Evolutionary conservation across 2,888 invertebrate species (phyloP).

Genomic region (Slavum lentiscoides): DNA sequence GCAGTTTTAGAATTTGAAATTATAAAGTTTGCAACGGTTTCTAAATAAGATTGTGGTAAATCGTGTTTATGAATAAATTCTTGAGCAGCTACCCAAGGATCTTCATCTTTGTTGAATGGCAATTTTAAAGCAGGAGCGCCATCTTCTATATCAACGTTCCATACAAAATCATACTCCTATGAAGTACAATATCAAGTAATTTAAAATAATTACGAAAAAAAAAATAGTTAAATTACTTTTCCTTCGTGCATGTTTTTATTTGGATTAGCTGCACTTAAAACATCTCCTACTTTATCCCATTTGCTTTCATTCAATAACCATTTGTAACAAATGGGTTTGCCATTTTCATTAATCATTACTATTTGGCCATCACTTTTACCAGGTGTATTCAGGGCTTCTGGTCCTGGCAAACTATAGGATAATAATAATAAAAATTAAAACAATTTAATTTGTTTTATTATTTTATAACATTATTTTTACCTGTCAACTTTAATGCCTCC

Average conservation of each 20-base stretch:
- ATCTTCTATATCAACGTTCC: conserved; percentile 93
- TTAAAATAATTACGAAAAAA: conserved; percentile 12
- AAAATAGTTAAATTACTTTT: conserved; percentile 63
- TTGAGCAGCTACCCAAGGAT: conserved; percentile 91
- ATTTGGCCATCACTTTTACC: conserved; percentile 83
- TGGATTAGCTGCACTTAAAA: conserved; percentile 70
- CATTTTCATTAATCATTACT: conserved; percentile 77
- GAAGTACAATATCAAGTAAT: conserved; percentile 23
- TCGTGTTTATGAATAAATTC: conserved; percentile 82
- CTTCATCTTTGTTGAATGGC: conserved; percentile 86
- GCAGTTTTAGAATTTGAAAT: conserved; percentile 72
- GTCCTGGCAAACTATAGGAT: conserved; percentile 73
- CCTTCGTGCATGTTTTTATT: conserved; percentile 68
- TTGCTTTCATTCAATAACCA: conserved; percentile 70
- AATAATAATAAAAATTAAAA: conserved; percentile 4
- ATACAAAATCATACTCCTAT: conserved; percentile 90
- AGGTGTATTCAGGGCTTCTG: conserved; percentile 74
- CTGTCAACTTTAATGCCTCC: conserved; percentile 85
- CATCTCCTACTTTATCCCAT: conserved; percentile 89
- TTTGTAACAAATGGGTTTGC: conserved; percentile 76
- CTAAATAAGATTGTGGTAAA: conserved; percentile 83
- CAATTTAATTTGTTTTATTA: conserved; percentile 22
- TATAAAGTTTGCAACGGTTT: conserved; percentile 89
- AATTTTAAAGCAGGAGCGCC: conserved; percentile 84
- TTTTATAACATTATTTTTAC: conserved; percentile 62